A percentile compares a stretch with the other conserved stretches of the same genome.
Conservation (phyloP, 2,113 vertebrate species). For the Lophochroa leadbeateri region DNA sequence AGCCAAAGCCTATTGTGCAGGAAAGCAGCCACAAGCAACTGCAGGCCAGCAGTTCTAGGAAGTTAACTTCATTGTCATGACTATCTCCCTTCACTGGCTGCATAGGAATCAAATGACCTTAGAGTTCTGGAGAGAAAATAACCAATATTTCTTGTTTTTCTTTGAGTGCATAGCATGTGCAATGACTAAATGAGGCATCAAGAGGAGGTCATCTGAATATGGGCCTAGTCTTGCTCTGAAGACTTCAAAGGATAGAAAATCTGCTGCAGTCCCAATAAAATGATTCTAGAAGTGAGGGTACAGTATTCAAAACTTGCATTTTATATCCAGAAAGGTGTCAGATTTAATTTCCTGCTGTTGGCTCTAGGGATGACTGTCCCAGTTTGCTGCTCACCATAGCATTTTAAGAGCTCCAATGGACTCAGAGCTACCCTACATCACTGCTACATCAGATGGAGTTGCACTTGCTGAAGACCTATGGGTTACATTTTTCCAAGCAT, state of each 20-base stretch:
- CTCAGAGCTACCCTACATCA: not conserved
- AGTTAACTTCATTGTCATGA: not conserved
- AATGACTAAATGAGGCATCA: not conserved
- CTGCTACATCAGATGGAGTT: not conserved
- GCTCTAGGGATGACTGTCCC: not conserved
- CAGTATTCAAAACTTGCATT: not conserved
- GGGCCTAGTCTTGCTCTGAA: not conserved
- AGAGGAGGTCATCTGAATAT: not conserved
- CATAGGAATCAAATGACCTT: not conserved
- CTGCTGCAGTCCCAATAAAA: not conserved
- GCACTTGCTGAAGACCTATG: not conserved
- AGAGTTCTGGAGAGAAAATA: not conserved
- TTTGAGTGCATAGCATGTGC: not conserved
- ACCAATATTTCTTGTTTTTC: not conserved
- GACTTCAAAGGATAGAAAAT: slow-evolving; percentile 2
- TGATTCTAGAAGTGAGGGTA: not conserved
- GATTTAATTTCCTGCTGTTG: slow-evolving; percentile 8
- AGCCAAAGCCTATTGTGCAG: not conserved
- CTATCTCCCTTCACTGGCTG: not conserved
- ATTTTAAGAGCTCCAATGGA: not conserved
- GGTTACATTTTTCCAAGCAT: not conserved
- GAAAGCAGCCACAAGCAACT: not conserved
- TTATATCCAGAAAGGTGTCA: not conserved
- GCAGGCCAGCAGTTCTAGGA: not conserved
- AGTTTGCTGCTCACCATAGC: not conserved